phyloP scores from a whole-genome alignment of 2,797 vertebrate species.

The Hippocampus kuda region DNA sequence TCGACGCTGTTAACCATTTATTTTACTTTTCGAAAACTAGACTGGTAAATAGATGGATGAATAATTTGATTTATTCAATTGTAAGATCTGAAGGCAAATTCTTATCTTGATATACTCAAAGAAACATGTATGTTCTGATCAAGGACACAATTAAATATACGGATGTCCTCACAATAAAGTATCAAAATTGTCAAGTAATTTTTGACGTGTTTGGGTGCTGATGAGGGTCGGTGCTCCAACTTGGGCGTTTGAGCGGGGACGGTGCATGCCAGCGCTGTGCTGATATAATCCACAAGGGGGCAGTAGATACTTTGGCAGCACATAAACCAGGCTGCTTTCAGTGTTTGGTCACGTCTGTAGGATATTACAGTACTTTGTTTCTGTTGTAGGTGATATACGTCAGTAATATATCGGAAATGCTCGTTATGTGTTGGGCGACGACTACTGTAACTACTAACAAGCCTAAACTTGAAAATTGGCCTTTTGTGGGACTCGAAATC shows the following conservation, averaged over 20 bases:
- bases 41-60: too few relatives aligned
- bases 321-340: slow-evolving; percentile 6
- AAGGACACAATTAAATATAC: not conserved
- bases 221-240: slow-evolving; percentile 20
- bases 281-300: slow-evolving; percentile 34
- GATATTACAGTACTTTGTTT: too few relatives aligned
- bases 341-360: not conserved
- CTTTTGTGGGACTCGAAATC: too few relatives aligned
- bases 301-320: slow-evolving; percentile 27
- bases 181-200: not conserved
- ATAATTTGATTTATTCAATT: not conserved
- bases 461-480: too few relatives aligned
- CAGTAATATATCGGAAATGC: not conserved
- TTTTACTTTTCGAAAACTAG: not conserved
- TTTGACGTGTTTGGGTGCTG: slow-evolving; percentile 21
- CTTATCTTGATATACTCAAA: not conserved
- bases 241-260: slow-evolving; percentile 2
- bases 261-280: not conserved
- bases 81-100: not conserved
- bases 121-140: not conserved
- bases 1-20: not conserved
- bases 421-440: too few relatives aligned
- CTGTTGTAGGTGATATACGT: not conserved
- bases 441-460: too few relatives aligned
- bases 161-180: not conserved